Evolutionary conservation across 2,113 vertebrate genomes (phyloP), one percentile per base, ranked within the genome.

Genomic region (Cheirogaleus medius): DNA sequence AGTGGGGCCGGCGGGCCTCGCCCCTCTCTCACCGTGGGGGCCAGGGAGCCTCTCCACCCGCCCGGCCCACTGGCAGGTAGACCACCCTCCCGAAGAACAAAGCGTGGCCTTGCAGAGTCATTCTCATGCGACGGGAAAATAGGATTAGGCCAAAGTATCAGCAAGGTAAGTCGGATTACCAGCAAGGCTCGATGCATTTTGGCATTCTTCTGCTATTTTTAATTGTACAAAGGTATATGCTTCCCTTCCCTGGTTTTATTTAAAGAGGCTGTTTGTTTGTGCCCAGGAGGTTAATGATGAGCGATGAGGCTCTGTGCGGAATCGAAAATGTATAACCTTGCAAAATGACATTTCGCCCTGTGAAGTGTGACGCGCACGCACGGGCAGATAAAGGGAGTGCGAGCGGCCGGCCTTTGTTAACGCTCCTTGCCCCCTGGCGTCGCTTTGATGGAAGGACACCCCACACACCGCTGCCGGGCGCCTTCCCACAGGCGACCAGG

Each of bases 401-500:
- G 42, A 8, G 42, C 49, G 5, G 12, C 29, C 98, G 3, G 15
- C 25, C 98, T 98, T 98, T 92, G 98, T 97, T 97, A 98, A 97
- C 18, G 64, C 97, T 96, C 98, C 98, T 98, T 98, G 98, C 98
- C 99, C 99, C 98, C 99, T 99, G 98, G 99, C 97, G 99, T 98
- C 93, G 91, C 97, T 96, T 94, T 81, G 66, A 85, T 87, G 98
- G 93, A 98, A 99, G 97, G 96, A 97, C 99, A 98, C 76, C 88
- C 95, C 73, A 6, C 21, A 25, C 8, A 6, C 47, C 1, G 32
- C 42, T 3, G 32, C 29, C 0, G 18, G 56, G 54, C 14, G 29
- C 23, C 73, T 54, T 37, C 37, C 93, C 68, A 54, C 44, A 12
- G 89, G 74, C 74, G 17, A 34, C 47, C 21, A 0, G 34, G 66